These are phyloP conservation scores for Callithrix jacchus DNA, from an alignment of 2,113 vertebrate genomes.

Conservation along the genomic window DNA sequence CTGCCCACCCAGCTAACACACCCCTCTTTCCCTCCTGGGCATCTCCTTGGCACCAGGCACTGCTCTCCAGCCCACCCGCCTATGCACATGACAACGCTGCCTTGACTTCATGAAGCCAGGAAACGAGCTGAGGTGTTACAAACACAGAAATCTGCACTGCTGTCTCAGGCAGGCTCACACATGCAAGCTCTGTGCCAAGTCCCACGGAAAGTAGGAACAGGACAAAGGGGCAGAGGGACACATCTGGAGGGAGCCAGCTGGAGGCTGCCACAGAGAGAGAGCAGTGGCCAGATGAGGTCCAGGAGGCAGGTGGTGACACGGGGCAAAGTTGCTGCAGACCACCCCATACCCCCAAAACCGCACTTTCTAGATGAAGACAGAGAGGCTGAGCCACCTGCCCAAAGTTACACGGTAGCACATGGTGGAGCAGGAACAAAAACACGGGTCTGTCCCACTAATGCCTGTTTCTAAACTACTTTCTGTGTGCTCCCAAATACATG, in stretches of 20 bases:
- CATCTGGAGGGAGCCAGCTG: accelerated
- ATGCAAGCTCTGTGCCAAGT: accelerated
- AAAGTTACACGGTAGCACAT: neutral
- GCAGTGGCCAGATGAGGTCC: too few relatives aligned
- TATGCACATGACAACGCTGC: accelerated
- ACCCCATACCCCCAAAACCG: accelerated
- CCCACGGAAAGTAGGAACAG: accelerated
- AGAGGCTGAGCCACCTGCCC: neutral
- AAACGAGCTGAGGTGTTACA: neutral
- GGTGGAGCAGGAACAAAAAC: neutral
- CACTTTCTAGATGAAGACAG: accelerated
- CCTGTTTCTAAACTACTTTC: accelerated
- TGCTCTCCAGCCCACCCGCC: accelerated
- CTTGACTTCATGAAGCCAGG: neutral
- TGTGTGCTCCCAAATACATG: accelerated
- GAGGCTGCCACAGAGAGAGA: neutral
- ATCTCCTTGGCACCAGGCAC: neutral
- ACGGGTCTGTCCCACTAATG: neutral
- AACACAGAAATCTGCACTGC: too few relatives aligned
- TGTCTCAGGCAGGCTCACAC: neutral
- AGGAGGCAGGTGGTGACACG: neutral
- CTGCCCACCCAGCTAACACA: neutral
- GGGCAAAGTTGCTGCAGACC: neutral
- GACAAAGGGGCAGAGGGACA: accelerated
- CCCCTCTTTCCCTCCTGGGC: neutral